A percentile compares a stretch with the other conserved stretches of the same genome.
Evolutionary conservation across 2,113 vertebrate genomes (phyloP).

Genomic region (Cynocephalus volans): DNA sequence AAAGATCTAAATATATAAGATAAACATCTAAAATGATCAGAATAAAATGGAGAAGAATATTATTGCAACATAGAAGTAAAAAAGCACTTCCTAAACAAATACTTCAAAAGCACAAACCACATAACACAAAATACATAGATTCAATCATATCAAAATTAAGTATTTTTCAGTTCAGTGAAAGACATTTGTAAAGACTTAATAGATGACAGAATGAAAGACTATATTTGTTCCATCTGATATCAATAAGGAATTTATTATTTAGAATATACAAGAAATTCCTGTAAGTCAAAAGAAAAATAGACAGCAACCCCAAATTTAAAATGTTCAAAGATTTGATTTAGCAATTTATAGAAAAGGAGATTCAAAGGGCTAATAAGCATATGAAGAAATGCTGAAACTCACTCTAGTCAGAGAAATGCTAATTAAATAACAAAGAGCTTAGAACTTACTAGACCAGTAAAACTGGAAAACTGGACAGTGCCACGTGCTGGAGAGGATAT

Average conservation of each 20-base stretch:
- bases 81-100: not conserved
- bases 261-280: not conserved
- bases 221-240: constrained; percentile 42
- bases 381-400: constrained; percentile 41
- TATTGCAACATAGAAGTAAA: not conserved
- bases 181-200: not conserved
- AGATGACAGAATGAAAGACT: constrained; percentile 5
- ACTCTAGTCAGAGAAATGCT: constrained; percentile 58
- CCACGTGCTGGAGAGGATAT: not conserved
- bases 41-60: not conserved
- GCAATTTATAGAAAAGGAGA: constrained; percentile 50
- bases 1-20: constrained; percentile 32
- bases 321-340: constrained; percentile 34
- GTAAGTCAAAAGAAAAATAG: constrained; percentile 40
- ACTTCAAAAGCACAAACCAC: not conserved
- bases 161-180: constrained; percentile 34
- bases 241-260: constrained; percentile 48
- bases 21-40: not conserved
- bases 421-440: constrained; percentile 44
- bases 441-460: not conserved
- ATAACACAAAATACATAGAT: not conserved
- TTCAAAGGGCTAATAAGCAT: constrained; percentile 44
- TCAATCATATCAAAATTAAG: not conserved
- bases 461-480: constrained; percentile 47
- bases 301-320: constrained; percentile 38